Evolutionary conservation across 2,113 vertebrate genomes (phyloP).

Genomic region (Leptosomus discolor): DNA sequence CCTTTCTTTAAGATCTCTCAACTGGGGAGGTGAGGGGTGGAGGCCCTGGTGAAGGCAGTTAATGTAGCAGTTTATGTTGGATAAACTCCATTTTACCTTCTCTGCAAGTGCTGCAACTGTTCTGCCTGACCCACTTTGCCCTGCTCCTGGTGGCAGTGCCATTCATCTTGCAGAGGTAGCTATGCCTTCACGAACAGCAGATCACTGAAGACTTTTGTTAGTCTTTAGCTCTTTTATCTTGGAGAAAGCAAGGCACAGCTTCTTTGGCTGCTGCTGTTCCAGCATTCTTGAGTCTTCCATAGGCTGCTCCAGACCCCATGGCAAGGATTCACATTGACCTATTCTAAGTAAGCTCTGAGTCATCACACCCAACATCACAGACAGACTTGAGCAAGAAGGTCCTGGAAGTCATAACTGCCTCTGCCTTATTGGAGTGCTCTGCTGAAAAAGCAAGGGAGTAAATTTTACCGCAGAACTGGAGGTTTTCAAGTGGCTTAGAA

Average conservation of each 20-base stretch:
- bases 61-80: not conserved
- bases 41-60: not conserved
- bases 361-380: not conserved
- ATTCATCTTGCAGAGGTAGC: not conserved
- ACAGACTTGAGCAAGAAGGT: not conserved
- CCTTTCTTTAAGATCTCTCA: not conserved
- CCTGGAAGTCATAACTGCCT: not conserved
- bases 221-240: not conserved
- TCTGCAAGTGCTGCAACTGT: not conserved
- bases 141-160: not conserved
- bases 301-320: not conserved
- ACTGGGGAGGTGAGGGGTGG: fast-evolving
- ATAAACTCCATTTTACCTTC: not conserved
- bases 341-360: not conserved
- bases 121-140: not conserved
- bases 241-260: not conserved
- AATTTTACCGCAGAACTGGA: not conserved
- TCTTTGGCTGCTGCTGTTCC: not conserved
- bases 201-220: not conserved
- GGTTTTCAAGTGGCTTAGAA: not conserved
- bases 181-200: not conserved
- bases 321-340: not conserved
- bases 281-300: not conserved
- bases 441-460: not conserved
- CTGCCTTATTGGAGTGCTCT: not conserved